Conservation (phyloP, 2,113 vertebrate species). For the Edolisoma coerulescens region DNA sequence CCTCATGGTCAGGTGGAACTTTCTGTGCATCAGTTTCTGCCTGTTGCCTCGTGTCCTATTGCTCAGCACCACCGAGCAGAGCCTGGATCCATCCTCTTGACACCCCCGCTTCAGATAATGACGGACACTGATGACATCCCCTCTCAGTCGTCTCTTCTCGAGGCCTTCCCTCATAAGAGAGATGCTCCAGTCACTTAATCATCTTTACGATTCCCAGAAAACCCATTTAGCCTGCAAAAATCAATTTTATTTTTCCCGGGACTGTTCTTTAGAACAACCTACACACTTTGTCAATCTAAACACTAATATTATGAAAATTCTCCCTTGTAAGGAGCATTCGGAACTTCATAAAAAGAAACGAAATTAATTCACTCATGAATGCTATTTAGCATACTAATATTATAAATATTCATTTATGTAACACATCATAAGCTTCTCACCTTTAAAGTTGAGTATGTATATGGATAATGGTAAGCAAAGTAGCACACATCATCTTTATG, state of each 20-base stretch:
- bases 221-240: neutral
- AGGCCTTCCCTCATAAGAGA: neutral
- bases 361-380: neutral
- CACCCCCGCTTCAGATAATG: neutral
- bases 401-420: neutral
- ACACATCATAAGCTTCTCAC: conserved; percentile 60
- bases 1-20: neutral
- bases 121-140: neutral
- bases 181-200: neutral
- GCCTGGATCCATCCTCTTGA: no score
- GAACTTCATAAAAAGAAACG: neutral
- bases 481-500: conserved; percentile 98
- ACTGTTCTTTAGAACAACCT: neutral
- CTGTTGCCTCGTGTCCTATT: neutral
- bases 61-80: neutral
- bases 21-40: neutral
- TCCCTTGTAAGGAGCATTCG: neutral
- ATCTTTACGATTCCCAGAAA: neutral
- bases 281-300: neutral
- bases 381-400: neutral
- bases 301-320: neutral
- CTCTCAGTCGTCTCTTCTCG: rapidly evolving
- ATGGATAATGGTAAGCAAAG: conserved; percentile 98
- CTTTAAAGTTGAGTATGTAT: conserved; percentile 95
- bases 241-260: neutral